Evolutionary conservation across 30 jellyfish, hydroid and myxozoan species (phyloP), one percentile per base, ranked within the genome.

Genomic region (Mastigias papua): DNA sequence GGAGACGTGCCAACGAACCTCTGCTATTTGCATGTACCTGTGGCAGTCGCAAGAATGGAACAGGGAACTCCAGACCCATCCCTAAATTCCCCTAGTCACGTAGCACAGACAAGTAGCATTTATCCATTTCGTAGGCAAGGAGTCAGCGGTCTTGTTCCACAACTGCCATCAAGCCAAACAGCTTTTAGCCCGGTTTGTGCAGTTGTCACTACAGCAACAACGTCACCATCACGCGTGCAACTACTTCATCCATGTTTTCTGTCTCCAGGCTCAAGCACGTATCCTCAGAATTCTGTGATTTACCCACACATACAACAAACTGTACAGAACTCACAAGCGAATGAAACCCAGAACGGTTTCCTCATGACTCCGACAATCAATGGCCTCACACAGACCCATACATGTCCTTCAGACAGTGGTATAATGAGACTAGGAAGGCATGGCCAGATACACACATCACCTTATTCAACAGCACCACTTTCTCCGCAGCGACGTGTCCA

Each of bases 161-260:
- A 67, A 23, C 79, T 87, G 48, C 96, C 96, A 10, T 78, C 90
- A 37, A 87, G 96, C 75, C 96, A 87, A 37, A 76, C 96, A 6
- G 96, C 96, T 21, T 92, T 92, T 72, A 92, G 97, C 73, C 98
- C 98, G 19, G 95, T 86, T 7, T 78, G 96, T 58, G 94, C 98
- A 25, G 94, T 92, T 10, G 96, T 86, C 28, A 72, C 98, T 11
- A 57, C 98, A 8, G 90, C 93, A 7, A 73, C 89, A 23, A 83
- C 94, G 26, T 72, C 97, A 19, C 88, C 93, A 20, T 78, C 94
- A 0, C 81, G 90, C 13, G 94, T 93, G 28, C 98, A 82, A 69
- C 77, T 92, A 65, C 82, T 92, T 35, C 97, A 90, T 49, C 96
- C 98, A 0, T 93, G 96, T 64, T 93, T 82, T 64, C 78, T 93